A percentile compares a stretch with the other conserved stretches of the same genome.
These are phyloP conservation scores for Hyles vespertilio DNA, from an alignment of 1,140 invertebrate species.

Conservation along the genomic window DNA sequence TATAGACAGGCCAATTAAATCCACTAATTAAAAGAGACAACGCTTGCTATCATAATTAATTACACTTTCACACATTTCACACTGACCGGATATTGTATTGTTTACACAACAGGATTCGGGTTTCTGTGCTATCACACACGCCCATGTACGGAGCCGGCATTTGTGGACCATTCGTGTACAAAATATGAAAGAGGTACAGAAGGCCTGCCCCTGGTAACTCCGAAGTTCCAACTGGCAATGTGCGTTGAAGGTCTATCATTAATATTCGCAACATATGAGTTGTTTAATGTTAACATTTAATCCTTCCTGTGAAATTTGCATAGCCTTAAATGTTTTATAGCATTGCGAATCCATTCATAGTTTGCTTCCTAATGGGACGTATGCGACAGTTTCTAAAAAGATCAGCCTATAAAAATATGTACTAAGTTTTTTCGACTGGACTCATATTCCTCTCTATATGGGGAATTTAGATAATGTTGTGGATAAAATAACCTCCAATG, in stretches of 20 bases:
- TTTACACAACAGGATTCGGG: slow-evolving; percentile 47
- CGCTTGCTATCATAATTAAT: slow-evolving; percentile 29
- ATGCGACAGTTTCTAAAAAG: too few relatives aligned
- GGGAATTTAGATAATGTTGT: too few relatives aligned
- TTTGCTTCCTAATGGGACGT: too few relatives aligned
- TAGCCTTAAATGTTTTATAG: not conserved
- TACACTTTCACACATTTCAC: slow-evolving; percentile 51
- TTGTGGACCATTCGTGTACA: not conserved
- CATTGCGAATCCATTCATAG: slow-evolving; percentile 4
- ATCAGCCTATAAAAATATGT: too few relatives aligned
- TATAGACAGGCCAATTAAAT: slow-evolving; percentile 1
- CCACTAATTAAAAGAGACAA: slow-evolving; percentile 9
- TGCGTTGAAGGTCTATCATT: too few relatives aligned
- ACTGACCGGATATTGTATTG: slow-evolving; percentile 46
- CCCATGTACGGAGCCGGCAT: slow-evolving; percentile 11
- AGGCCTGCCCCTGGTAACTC: slow-evolving; percentile 1
- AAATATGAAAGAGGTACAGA: slow-evolving; percentile 5
- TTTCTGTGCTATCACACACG: slow-evolving; percentile 50
- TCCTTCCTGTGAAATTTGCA: too few relatives aligned
- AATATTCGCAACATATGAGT: too few relatives aligned
- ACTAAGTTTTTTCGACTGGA: too few relatives aligned
- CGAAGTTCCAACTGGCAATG: too few relatives aligned
- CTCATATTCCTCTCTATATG: too few relatives aligned
- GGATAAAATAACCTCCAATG: too few relatives aligned
- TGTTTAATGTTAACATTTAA: too few relatives aligned